These are phyloP conservation scores for Bombus sibiricus DNA, from an alignment of 1,140 invertebrate genomes.

Conservation along the genomic window DNA sequence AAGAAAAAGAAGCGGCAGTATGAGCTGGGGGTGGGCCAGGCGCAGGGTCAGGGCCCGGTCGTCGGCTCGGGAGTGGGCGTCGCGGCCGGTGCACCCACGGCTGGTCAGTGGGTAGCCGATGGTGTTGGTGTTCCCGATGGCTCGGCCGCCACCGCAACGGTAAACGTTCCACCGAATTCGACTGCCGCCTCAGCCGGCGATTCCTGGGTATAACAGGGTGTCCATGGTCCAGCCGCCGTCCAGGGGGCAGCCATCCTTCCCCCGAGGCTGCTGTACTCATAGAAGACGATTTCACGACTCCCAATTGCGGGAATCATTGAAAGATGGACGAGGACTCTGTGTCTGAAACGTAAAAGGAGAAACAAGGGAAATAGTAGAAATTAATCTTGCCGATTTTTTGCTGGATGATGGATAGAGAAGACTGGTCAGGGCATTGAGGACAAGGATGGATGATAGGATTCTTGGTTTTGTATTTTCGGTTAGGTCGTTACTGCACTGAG, in stretches of 20 bases:
- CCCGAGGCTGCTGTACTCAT: constrained; percentile 32
- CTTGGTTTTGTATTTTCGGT: neutral
- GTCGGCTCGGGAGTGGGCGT: constrained; percentile 59
- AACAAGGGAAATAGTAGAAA: too few species aligned
- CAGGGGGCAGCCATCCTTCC: constrained; percentile 16
- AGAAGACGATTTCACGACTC: neutral
- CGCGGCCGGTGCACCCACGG: constrained; percentile 28
- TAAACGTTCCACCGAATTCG: constrained; percentile 78
- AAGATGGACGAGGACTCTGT: neutral
- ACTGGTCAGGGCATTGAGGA: constrained; percentile 5
- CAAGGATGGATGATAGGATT: neutral
- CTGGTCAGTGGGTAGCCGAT: constrained; percentile 73
- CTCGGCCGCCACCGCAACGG: constrained; percentile 58
- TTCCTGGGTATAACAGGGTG: constrained; percentile 83
- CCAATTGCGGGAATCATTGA: neutral
- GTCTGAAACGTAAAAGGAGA: neutral
- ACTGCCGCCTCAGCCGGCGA: constrained; percentile 82
- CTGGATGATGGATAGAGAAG: neutral
- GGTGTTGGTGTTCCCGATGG: constrained; percentile 76
- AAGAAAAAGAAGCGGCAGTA: constrained; percentile 88
- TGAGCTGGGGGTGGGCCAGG: constrained; percentile 81
- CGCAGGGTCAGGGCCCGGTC: constrained; percentile 65
- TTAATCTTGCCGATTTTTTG: neutral
- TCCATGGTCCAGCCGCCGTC: constrained; percentile 1
- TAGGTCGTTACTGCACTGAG: neutral